Conservation (phyloP, 2,113 vertebrate genomes). For the Synodontis membranacea region DNA sequence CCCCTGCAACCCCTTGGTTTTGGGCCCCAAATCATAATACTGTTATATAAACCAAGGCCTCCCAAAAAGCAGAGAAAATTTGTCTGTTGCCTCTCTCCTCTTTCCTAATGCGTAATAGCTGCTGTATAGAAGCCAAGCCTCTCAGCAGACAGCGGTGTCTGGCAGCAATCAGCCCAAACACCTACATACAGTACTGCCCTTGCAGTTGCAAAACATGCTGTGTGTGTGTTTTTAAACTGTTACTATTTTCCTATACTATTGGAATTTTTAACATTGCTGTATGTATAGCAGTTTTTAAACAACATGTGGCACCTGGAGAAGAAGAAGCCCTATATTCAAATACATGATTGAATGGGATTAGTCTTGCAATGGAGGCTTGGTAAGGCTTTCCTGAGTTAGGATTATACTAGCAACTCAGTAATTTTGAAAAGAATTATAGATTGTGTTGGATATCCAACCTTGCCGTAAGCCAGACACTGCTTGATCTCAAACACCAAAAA, state of each 20-base stretch:
- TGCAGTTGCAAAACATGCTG: conserved; percentile 44
- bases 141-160: conserved; percentile 51
- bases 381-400: background rate
- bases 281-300: background rate
- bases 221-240: conserved; percentile 30
- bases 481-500: conserved; percentile 37
- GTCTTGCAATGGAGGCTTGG: background rate
- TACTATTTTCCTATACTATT: conserved; percentile 17
- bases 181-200: conserved; percentile 47
- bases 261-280: background rate
- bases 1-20: conserved; percentile 41
- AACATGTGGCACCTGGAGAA: background rate
- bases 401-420: background rate
- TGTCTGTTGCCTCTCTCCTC: conserved; percentile 51
- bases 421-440: background rate
- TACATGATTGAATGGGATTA: background rate
- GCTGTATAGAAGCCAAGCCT: conserved; percentile 48
- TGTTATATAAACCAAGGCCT: conserved; percentile 51
- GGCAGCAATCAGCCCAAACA: conserved; percentile 49
- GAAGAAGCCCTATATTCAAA: background rate
- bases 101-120: conserved; percentile 56
- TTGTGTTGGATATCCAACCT: background rate
- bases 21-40: conserved; percentile 46
- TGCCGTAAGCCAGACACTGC: background rate
- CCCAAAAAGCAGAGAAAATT: conserved; percentile 52